These are phyloP conservation scores for Biston betularia DNA, from an alignment of 2,888 invertebrate species.

Conservation along the genomic window DNA sequence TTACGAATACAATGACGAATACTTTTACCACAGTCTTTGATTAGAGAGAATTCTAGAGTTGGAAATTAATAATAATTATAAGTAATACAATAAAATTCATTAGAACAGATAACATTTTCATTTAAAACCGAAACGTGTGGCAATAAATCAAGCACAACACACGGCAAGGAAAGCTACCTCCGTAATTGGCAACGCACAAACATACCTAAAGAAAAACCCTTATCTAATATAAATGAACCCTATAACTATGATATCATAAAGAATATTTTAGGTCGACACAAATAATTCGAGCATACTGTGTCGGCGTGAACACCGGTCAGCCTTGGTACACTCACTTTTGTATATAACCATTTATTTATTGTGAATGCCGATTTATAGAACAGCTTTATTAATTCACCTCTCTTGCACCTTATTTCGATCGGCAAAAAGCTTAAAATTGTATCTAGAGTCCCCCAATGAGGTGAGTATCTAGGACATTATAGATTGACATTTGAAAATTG, in stretches of 20 bases:
- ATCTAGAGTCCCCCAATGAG: constrained; percentile 18
- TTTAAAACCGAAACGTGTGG: constrained; percentile 36
- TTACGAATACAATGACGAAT: neutral
- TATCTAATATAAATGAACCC: constrained; percentile 38
- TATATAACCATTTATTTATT: constrained; percentile 61
- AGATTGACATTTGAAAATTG: constrained; percentile 64
- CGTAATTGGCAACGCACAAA: constrained; percentile 56
- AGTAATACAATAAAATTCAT: neutral
- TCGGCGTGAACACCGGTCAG: constrained; percentile 62
- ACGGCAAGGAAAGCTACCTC: constrained; percentile 66
- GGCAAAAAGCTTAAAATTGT: constrained; percentile 52
- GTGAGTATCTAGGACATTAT: constrained; percentile 48
- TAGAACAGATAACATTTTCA: constrained; percentile 23
- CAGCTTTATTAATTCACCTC: constrained; percentile 48
- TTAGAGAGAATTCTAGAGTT: neutral
- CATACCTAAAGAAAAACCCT: constrained; percentile 40
- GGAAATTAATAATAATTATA: neutral
- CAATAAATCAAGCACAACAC: constrained; percentile 60
- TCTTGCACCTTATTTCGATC: constrained; percentile 47
- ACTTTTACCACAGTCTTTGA: neutral
- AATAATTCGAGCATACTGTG: constrained; percentile 61
- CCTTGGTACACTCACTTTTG: constrained; percentile 77
- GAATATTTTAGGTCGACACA: constrained; percentile 56
- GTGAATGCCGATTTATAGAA: constrained; percentile 66
- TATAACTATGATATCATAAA: constrained; percentile 51